Conservation (phyloP, 37 sponge, comb jelly and placozoan genomes). For the Petrosia ficiformis region DNA sequence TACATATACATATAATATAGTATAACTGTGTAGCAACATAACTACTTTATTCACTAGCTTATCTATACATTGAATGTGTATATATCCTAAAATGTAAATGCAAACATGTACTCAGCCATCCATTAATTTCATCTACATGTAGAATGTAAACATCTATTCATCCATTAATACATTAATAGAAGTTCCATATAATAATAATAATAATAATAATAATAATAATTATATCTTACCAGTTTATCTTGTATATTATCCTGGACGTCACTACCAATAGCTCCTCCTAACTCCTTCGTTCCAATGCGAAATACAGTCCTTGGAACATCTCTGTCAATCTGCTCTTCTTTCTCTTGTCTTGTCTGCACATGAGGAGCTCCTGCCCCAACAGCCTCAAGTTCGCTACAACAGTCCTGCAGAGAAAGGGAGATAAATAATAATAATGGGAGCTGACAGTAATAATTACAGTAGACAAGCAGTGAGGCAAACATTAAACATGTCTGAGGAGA, state of each 20-base stretch:
- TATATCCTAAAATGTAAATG: too few relatives aligned
- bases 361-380: conserved; percentile 59
- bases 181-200: too few relatives aligned
- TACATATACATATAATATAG: too few relatives aligned
- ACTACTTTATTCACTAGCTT: too few relatives aligned
- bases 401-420: conserved; percentile 32
- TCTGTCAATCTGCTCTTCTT: conserved; percentile 31
- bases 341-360: conserved; percentile 23
- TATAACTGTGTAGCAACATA: too few relatives aligned
- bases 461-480: too few relatives aligned
- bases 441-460: background rate
- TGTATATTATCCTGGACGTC: conserved; percentile 23
- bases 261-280: conserved; percentile 39
- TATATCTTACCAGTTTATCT: conserved; percentile 54
- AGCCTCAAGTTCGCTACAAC: conserved; percentile 80
- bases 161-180: too few relatives aligned
- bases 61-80: too few relatives aligned
- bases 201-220: background rate
- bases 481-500: too few relatives aligned
- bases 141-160: too few relatives aligned
- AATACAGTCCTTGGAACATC: conserved; percentile 50
- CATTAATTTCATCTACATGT: too few relatives aligned
- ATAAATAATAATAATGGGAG: background rate
- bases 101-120: too few relatives aligned
- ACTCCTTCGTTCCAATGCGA: conserved; percentile 19